Percentiles rank a stretch among this genome's conserved stretches.
These are phyloP conservation scores for Engraulis encrasicolus DNA, from an alignment of 2,113 vertebrate species.

Conservation along the genomic window DNA sequence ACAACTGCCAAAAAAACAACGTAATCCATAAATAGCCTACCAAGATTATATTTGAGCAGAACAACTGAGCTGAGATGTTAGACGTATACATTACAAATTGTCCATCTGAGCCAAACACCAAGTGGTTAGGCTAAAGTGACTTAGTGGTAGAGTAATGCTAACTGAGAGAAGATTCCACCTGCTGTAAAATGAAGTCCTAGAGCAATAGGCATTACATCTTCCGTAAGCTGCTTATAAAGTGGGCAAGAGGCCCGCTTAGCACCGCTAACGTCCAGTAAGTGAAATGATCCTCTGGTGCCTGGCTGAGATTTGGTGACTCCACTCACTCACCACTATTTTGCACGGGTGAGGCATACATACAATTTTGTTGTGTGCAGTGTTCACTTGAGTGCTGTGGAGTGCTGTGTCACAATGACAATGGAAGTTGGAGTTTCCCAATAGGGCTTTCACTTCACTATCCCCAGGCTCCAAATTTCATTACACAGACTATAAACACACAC, in stretches of 20 bases:
- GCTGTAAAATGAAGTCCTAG: background rate
- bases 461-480: background rate
- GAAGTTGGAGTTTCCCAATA: too few species aligned
- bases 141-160: slow-evolving; percentile 1
- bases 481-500: background rate
- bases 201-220: background rate
- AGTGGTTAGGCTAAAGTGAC: background rate
- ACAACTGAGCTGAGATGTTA: background rate
- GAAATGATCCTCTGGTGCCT: slow-evolving; percentile 3
- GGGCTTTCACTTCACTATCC: too few species aligned
- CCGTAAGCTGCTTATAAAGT: background rate
- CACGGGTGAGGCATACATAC: too few species aligned
- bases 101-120: background rate
- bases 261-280: background rate
- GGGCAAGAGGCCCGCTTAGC: background rate
- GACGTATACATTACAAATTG: background rate
- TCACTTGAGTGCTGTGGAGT: too few species aligned
- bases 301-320: too few species aligned
- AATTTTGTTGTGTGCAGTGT: too few species aligned
- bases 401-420: background rate
- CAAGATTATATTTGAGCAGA: background rate
- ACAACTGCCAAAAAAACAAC: background rate
- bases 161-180: background rate
- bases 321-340: too few species aligned
- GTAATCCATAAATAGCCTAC: background rate